These are phyloP conservation scores for Coryphaenoides rupestris DNA, from an alignment of 2,113 vertebrate genomes.

Conservation along the genomic window DNA sequence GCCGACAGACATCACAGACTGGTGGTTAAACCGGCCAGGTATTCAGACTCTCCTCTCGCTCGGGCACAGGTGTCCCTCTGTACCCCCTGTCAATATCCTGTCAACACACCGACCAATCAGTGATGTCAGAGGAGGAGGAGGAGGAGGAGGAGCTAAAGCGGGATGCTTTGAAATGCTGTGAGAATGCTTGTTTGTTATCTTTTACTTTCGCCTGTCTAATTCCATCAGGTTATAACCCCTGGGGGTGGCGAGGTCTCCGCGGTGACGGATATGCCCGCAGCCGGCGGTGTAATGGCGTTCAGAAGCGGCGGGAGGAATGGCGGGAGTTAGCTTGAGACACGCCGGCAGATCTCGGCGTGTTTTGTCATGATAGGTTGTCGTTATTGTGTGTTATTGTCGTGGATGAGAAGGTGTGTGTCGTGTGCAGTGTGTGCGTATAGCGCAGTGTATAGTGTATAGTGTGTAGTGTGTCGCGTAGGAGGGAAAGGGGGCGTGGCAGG, in stretches of 20 bases:
- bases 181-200: constrained; percentile 46
- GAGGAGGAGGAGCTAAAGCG: constrained; percentile 22
- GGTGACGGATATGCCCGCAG: constrained; percentile 31
- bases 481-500: neutral
- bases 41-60: constrained; percentile 3
- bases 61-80: constrained; percentile 51
- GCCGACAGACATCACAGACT: constrained; percentile 34
- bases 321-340: constrained; percentile 14
- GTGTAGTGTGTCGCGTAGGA: no score
- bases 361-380: constrained; percentile 7
- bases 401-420: constrained; percentile 2
- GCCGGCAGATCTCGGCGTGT: no score
- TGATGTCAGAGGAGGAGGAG: constrained; percentile 16
- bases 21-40: constrained; percentile 16
- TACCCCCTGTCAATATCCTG: constrained; percentile 29
- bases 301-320: constrained; percentile 16
- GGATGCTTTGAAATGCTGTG: constrained; percentile 48
- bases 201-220: neutral
- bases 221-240: constrained; percentile 27
- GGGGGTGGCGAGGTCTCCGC: neutral
- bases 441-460: no score
- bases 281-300: constrained; percentile 9
- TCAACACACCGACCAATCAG: constrained; percentile 49
- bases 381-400: constrained; percentile 11
- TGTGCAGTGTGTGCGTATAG: no score